Evolutionary conservation across 2,797 vertebrate genomes (phyloP).

Genomic region (Ceyx erithaca): DNA sequence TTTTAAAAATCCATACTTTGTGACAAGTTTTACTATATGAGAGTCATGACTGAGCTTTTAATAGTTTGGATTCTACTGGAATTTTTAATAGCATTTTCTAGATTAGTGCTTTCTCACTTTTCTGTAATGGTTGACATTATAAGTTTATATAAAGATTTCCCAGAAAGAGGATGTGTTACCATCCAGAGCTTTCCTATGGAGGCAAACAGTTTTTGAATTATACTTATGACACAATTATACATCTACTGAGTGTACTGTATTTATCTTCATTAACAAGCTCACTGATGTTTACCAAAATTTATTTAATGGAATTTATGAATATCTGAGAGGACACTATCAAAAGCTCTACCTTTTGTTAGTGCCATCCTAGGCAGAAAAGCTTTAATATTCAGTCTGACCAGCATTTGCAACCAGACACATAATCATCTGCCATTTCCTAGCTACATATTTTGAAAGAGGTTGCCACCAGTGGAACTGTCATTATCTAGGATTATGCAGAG

Average conservation of each 20-base stretch:
- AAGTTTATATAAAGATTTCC: slow-evolving; percentile 37
- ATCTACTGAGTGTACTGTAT: not conserved
- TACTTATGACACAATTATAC: not conserved
- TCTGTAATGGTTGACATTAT: not conserved
- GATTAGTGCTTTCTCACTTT: slow-evolving; percentile 10
- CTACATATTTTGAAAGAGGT: not conserved
- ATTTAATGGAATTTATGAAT: not conserved
- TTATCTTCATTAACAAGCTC: not conserved
- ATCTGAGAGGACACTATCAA: not conserved
- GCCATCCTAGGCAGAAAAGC: not conserved
- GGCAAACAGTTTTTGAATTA: not conserved
- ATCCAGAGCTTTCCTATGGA: not conserved
- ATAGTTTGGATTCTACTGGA: slow-evolving; percentile 36
- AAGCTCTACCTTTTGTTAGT: not conserved
- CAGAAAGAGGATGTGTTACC: slow-evolving; percentile 9
- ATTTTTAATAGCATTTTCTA: slow-evolving; percentile 58
- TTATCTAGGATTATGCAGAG: not conserved
- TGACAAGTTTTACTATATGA: not conserved
- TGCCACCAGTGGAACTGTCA: not conserved
- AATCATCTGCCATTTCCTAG: not conserved
- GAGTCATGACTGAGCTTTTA: slow-evolving; percentile 41
- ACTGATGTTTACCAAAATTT: not conserved
- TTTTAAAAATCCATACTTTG: not conserved
- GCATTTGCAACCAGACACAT: not conserved
- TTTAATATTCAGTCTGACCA: not conserved